Evolutionary conservation across 2,797 vertebrate species (phyloP).

Genomic region (Notolepis coatsorum): DNA sequence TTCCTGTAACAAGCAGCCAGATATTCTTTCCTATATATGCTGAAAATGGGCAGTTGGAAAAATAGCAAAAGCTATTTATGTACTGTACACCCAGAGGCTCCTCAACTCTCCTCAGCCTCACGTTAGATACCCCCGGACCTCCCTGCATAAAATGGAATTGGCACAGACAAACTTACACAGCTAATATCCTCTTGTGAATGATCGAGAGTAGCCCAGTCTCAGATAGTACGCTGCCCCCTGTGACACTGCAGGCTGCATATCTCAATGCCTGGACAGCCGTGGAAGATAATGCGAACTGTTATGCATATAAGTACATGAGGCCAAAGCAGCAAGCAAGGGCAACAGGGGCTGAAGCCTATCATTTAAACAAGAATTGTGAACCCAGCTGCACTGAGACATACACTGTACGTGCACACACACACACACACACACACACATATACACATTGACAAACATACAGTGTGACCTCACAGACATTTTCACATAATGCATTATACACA

Average conservation of each 20-base stretch:
- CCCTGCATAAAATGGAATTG: too few relatives aligned
- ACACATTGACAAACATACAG: too few relatives aligned
- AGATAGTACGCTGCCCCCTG: background rate
- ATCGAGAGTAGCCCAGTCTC: too few relatives aligned
- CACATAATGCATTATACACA: background rate
- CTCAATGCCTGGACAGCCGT: constrained; percentile 40
- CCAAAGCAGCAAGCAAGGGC: constrained; percentile 21
- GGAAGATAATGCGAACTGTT: constrained; percentile 31
- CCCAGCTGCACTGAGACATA: constrained; percentile 36
- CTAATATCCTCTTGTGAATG: too few relatives aligned
- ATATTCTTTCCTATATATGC: too few relatives aligned
- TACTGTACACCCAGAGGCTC: too few relatives aligned
- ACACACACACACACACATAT: constrained; percentile 1
- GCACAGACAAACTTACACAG: too few relatives aligned
- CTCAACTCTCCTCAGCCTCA: too few relatives aligned
- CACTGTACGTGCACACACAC: constrained; percentile 1
- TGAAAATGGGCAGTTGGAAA: too few relatives aligned
- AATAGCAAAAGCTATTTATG: too few relatives aligned
- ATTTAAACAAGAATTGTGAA: constrained; percentile 40
- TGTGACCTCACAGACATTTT: background rate
- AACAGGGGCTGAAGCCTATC: constrained; percentile 47
- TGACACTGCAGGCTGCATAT: constrained; percentile 35
- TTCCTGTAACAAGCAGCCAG: too few relatives aligned
- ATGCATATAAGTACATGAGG: constrained; percentile 49
- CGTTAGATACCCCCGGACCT: too few relatives aligned